Conservation (phyloP, 2,113 vertebrate genomes). For the Lipophrys pholis region DNA sequence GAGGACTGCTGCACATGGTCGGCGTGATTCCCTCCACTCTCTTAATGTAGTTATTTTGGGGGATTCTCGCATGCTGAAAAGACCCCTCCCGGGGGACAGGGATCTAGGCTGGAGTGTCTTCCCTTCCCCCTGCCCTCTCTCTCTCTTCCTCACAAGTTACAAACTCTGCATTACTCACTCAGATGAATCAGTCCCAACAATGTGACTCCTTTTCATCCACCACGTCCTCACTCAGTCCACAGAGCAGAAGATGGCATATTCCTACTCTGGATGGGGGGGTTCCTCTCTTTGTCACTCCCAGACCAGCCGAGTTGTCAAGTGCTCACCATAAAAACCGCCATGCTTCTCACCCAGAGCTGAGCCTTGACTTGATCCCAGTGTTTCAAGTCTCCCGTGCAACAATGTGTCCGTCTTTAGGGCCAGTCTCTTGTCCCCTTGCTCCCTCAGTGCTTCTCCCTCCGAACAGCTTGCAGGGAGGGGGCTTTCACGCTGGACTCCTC, state of each 20-base stretch:
- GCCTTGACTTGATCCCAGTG: slow-evolving; percentile 11
- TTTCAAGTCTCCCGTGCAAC: slow-evolving; percentile 27
- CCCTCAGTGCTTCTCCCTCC: slow-evolving; percentile 34
- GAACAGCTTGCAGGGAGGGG: slow-evolving; percentile 25
- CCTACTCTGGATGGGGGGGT: slow-evolving; percentile 13
- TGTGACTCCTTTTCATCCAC: slow-evolving; percentile 15
- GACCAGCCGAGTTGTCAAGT: slow-evolving; percentile 28
- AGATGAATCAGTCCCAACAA: slow-evolving; percentile 40
- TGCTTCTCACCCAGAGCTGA: slow-evolving; percentile 7
- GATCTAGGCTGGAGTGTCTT: slow-evolving; percentile 53
- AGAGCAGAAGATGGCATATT: slow-evolving; percentile 20
- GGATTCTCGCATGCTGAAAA: slow-evolving; percentile 64
- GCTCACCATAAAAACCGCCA: slow-evolving; percentile 19
- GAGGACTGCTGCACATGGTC: slow-evolving; percentile 46
- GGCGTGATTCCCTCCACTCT: slow-evolving; percentile 24
- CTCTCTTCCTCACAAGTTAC: slow-evolving; percentile 44
- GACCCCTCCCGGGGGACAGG: slow-evolving; percentile 64
- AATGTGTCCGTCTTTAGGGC: slow-evolving; percentile 31
- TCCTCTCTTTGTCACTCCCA: slow-evolving; percentile 22
- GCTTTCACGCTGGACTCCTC: slow-evolving; percentile 36
- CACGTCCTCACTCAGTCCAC: slow-evolving; percentile 29
- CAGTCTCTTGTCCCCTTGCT: slow-evolving; percentile 54
- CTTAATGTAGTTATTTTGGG: slow-evolving; percentile 42
- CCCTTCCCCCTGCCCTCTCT: slow-evolving; percentile 72
- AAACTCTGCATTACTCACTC: slow-evolving; percentile 62